Evolutionary conservation across 2,113 vertebrate species (phyloP).

Genomic region (Lepidothrix coronata): DNA sequence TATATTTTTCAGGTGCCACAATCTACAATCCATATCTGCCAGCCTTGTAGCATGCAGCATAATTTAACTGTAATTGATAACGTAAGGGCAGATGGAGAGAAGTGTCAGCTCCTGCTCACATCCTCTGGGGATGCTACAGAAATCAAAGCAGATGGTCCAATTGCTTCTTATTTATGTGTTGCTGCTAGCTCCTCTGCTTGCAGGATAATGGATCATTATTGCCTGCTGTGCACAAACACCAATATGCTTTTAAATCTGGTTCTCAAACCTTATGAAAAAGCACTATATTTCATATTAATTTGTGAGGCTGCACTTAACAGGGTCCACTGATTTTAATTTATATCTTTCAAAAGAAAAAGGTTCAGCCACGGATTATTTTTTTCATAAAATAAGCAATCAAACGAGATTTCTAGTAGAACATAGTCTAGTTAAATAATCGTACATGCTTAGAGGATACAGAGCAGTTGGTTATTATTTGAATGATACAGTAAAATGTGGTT

Average conservation of each 20-base stretch:
- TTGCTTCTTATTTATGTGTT: slow-evolving; percentile 96
- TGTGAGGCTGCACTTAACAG: slow-evolving; percentile 83
- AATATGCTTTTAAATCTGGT: slow-evolving; percentile 99
- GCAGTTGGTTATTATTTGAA: neutral
- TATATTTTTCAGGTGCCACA: slow-evolving; percentile 82
- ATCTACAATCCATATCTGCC: slow-evolving; percentile 81
- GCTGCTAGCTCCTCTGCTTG: slow-evolving; percentile 83
- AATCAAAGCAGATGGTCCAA: slow-evolving; percentile 99
- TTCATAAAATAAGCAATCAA: slow-evolving; percentile 4
- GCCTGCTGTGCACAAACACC: slow-evolving; percentile 93
- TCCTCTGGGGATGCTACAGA: slow-evolving; percentile 89
- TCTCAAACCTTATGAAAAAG: slow-evolving; percentile 83
- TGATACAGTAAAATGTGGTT: neutral
- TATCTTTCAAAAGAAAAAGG: slow-evolving; percentile 33
- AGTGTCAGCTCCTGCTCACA: slow-evolving; percentile 74
- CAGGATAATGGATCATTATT: slow-evolving; percentile 98
- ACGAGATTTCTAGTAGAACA: neutral
- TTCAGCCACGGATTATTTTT: neutral
- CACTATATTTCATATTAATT: slow-evolving; percentile 87
- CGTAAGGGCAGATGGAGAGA: slow-evolving; percentile 94
- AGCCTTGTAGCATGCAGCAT: slow-evolving; percentile 78
- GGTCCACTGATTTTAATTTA: slow-evolving; percentile 79
- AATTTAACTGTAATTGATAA: slow-evolving; percentile 99
- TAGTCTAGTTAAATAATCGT: neutral
- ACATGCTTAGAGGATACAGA: neutral